Percentiles rank a stretch among this genome's conserved stretches.
Evolutionary conservation across 2,888 invertebrate species (phyloP).

Genomic region (Drosophila anomalata): DNA sequence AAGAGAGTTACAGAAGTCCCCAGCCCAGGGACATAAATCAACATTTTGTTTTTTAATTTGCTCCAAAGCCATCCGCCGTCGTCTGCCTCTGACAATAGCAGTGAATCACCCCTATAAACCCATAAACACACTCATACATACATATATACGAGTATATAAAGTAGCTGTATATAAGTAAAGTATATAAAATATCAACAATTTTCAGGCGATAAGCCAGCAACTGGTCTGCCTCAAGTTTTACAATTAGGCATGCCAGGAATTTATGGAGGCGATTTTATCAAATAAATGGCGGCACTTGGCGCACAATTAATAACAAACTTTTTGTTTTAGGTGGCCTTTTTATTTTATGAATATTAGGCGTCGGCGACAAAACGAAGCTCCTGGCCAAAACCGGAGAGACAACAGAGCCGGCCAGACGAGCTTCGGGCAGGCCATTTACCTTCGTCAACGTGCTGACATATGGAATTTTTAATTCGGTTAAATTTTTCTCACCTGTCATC

Average conservation of each 20-base stretch:
- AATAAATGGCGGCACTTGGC: slow-evolving; percentile 74
- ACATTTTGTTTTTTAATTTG: slow-evolving; percentile 76
- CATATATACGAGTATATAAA: slow-evolving; percentile 15
- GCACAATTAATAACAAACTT: slow-evolving; percentile 74
- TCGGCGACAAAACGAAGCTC: slow-evolving; percentile 54
- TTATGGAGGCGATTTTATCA: slow-evolving; percentile 75
- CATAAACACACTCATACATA: slow-evolving; percentile 6
- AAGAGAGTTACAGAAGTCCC: slow-evolving; percentile 14
- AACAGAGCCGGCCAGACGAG: slow-evolving; percentile 9
- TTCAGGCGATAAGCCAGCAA: slow-evolving; percentile 44
- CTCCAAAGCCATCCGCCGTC: slow-evolving; percentile 44
- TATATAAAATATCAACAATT: slow-evolving; percentile 44
- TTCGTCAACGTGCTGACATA: slow-evolving; percentile 76
- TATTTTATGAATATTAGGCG: slow-evolving; percentile 9
- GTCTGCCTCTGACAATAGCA: slow-evolving; percentile 71
- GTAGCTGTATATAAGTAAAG: not conserved
- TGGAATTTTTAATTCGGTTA: slow-evolving; percentile 76
- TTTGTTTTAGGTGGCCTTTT: slow-evolving; percentile 21
- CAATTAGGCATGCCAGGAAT: slow-evolving; percentile 69
- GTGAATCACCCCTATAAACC: slow-evolving; percentile 35
- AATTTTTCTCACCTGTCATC: slow-evolving; percentile 93
- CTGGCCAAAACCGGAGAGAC: slow-evolving; percentile 19
- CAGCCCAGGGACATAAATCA: slow-evolving; percentile 63
- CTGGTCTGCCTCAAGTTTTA: slow-evolving; percentile 67
- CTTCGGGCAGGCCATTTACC: slow-evolving; percentile 59